Base-by-base conservation (phyloP, 2,113 vertebrate genomes). In the Oreochromis spilurus region DNA sequence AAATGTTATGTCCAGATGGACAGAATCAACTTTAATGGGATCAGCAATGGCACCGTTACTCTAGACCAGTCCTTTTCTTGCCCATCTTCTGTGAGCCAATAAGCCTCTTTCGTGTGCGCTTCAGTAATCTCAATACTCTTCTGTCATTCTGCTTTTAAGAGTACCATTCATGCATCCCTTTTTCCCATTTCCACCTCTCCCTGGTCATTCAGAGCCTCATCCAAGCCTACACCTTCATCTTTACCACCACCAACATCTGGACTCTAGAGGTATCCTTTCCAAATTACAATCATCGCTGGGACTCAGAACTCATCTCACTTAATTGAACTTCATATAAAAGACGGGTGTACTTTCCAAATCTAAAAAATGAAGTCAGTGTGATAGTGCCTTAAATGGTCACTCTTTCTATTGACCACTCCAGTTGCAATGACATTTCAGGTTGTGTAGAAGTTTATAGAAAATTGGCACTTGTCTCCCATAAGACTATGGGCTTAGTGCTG, bases 1-100 rank as follows among this genome's bases (percentile, higher is more conserved):
- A 65, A 65, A 65, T 0, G 17, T 65, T 0, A 65, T 65, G 31
- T 65, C 31, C 2, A 12, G 31, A 38, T 0, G 31, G 60, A 38
- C 31, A 38, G 31, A 65, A 65, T 65, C 60, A n/a, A 65, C 31
- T 65, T 65, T 5, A 2, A 2, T 67, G 62, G 62, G 62, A 67
- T 70, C 65, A 43, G n/a, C 16, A 43, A 40, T 24, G 38, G 13
- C 36, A 24, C 65, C n/a, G 0, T 43, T 43, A 43, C n/a, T 72
- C 65, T 72, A 26, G 0, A 9, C 12, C 38, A 24, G n/a, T 43
- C 36, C 7, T 70, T 70, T 70, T 40, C 58, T 62, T 65, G 10
- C 0, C 6, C 65, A 43, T 40, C 38, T 70, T 16, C 65, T 70
- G 36, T 70, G n/a, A 43, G 12, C n/a, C 65, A 43, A 16, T 70